These are phyloP conservation scores for Pecten maximus DNA, from an alignment of 2,888 invertebrate species.

Conservation along the genomic window DNA sequence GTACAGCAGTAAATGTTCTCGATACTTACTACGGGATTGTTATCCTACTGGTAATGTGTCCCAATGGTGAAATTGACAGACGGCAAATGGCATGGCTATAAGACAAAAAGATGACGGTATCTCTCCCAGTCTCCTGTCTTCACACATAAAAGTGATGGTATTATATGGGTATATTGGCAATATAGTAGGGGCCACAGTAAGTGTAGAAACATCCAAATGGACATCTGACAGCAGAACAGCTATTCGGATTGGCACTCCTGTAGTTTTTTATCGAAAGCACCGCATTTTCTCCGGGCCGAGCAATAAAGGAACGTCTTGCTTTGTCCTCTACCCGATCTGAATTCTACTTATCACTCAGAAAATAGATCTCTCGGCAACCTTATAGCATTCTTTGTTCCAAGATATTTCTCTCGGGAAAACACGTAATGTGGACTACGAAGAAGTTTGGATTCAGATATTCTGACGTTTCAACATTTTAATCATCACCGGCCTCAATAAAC, in stretches of 20 bases:
- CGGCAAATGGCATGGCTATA: neutral
- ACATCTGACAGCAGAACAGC: neutral
- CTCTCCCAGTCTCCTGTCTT: neutral
- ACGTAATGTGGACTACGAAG: neutral
- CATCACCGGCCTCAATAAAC: neutral
- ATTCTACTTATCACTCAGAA: neutral
- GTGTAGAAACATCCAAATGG: slow-evolving; percentile 1
- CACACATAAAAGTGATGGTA: neutral
- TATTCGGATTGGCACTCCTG: neutral
- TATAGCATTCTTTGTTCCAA: neutral
- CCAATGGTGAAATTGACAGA: neutral
- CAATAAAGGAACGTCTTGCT: neutral
- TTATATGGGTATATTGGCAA: slow-evolving; percentile 15
- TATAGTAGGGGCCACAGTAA: neutral
- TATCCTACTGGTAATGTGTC: neutral
- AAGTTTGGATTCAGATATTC: neutral
- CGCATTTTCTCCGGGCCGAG: neutral
- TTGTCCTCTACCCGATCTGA: neutral
- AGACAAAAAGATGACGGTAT: slow-evolving; percentile 8
- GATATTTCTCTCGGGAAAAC: neutral
- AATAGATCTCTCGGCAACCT: neutral
- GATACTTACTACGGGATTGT: neutral
- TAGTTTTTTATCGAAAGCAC: neutral
- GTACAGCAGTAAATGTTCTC: neutral
- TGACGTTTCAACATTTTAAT: neutral